Evolutionary conservation across 2,113 vertebrate genomes (phyloP), one percentile per base, ranked within the genome.

Genomic region (Benitochromis conjunctus): DNA sequence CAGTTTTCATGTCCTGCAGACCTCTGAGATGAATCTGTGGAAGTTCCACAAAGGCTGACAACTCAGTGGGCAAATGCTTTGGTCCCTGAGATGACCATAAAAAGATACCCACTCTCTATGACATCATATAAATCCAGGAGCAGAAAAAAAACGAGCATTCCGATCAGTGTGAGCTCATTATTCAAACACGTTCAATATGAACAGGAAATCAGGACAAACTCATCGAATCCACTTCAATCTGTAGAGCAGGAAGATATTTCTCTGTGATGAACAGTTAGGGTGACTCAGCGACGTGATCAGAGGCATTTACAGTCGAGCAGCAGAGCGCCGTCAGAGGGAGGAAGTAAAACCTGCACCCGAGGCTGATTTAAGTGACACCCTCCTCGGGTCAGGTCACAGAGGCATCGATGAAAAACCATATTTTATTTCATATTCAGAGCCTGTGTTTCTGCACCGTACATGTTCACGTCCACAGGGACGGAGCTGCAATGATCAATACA

Each of bases 271-370:
- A 66, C 3, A 4, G 19, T 41, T 11, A 58, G 26, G 0, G 34
- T 4, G 7, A 69, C 38, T 24, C 62, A 1, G 11, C 2, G 10
- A 18, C 19, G 9, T 64, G 60, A 64, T 38, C 62, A 21, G 34
- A 4, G 1, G 38, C 3, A 46, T 71, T 69, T 69, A 43, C 64
- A 69, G 36, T n/a, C n/a, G n/a, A n/a, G n/a, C n/a, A n/a, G n/a
- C n/a, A n/a, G n/a, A n/a, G n/a, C n/a, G n/a, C 36, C 0, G 0
- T 62, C 58, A 62, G 31, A 34, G 31, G 31, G 18, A 62, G 31
- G 31, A n/a, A n/a, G 58, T 36, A 10, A 62, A 62, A 36, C 58
- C 58, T n/a, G 58, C 58, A 62, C 4, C 31, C 19, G 60, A 12
- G 60, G 31, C 60, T 64, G 60, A 41, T 21, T 18, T 36, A 0